Evolutionary conservation across 2,888 invertebrate species (phyloP), one percentile per base, ranked within the genome.

Genomic region (Lasioglossum villosulum): DNA sequence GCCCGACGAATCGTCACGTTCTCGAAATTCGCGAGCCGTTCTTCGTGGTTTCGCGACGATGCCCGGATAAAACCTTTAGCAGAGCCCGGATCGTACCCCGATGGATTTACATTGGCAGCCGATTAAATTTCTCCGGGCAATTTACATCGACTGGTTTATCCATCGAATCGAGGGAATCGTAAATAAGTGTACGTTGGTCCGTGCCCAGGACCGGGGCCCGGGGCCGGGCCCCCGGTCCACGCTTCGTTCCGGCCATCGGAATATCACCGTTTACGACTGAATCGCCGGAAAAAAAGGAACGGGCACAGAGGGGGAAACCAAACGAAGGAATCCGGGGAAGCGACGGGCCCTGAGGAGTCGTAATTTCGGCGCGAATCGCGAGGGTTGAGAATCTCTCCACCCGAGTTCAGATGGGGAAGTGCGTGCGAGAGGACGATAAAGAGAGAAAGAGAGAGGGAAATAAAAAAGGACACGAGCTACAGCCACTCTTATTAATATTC

Each of bases 301-400:
- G 59, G n/a, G 75, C 30, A 23, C 68, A 45, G 75, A 34, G 37
- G 66, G n/a, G 75, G 66, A 42, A 37, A 39, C 52, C 37, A 56
- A 59, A 63, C 66, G 75, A 78, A 79, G 77, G 83, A 87, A 89
- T 87, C 83, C 84, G 16, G 83, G 84, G 78, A 86, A 88, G 82
- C 78, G 78, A 71, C 75, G 23, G 82, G 45, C 34, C 66, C 34
- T 74, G 77, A 85, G 59, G 77, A 89, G 86, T 88, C 86, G 83
- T 87, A 90, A 90, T 88, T 84, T 87, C 79, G 87, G 78, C 52
- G 80, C 76, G 79, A 86, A 84, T 89, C 86, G 76, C 79, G 88
- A 80, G 89, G 86, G 85, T 78, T 77, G 86, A 83, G 84, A 77
- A 82, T 77, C 72, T 66, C 45, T 37, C 19, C 63, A 68, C 10